A percentile compares a stretch with the other conserved stretches of the same genome.
phyloP scores from a whole-genome alignment of 2,797 vertebrate species.

The Alcedo quadribrachys region DNA sequence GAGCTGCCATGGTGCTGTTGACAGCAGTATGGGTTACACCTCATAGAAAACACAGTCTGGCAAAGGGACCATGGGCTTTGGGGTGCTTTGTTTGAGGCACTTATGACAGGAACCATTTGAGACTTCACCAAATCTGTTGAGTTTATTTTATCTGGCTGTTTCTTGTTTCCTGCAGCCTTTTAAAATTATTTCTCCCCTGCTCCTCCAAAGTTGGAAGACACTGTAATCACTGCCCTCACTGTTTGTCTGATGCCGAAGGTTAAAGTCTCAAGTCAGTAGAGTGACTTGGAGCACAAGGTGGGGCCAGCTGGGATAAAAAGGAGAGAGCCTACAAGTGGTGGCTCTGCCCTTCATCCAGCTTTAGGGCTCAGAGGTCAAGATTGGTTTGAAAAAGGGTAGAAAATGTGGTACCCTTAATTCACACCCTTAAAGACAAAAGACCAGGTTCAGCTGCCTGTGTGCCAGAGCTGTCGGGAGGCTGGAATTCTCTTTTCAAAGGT shows the following conservation, averaged over 20 bases:
- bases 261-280: slow-evolving; percentile 78
- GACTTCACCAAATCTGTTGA: slow-evolving; percentile 5
- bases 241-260: slow-evolving; percentile 79
- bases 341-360: slow-evolving; percentile 39
- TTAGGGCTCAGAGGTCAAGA: slow-evolving; percentile 53
- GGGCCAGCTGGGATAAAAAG: slow-evolving; percentile 76
- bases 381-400: slow-evolving; percentile 23
- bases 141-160: slow-evolving; percentile 56
- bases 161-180: slow-evolving; percentile 49
- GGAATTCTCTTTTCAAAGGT: not conserved
- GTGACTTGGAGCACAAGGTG: slow-evolving; percentile 75
- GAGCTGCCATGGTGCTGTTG: not conserved
- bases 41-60: not conserved
- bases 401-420: not conserved
- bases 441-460: not conserved
- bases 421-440: not conserved
- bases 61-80: accelerated
- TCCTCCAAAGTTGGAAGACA: slow-evolving; percentile 54
- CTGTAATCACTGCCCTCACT: slow-evolving; percentile 72
- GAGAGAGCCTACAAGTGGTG: slow-evolving; percentile 55
- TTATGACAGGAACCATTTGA: not conserved
- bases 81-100: not conserved
- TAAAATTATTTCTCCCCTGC: not conserved
- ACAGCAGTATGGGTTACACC: accelerated
- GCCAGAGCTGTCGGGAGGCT: not conserved